Conservation (phyloP, 2,797 vertebrate genomes). For the Notamacropus eugenii region DNA sequence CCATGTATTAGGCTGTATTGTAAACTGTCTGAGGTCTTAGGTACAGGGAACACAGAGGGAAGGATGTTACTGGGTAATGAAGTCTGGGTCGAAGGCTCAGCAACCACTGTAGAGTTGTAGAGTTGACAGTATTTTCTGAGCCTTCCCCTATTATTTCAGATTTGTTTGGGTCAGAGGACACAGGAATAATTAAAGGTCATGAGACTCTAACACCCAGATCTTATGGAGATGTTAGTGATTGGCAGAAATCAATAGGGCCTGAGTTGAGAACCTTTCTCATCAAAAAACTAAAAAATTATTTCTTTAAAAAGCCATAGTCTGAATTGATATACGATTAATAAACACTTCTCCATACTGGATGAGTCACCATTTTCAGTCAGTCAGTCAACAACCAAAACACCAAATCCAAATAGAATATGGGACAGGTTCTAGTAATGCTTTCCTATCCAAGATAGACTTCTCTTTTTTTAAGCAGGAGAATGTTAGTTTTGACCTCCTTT, state of each 20-base stretch:
- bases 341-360: not conserved
- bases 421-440: not conserved
- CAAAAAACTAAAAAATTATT: not conserved
- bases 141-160: not conserved
- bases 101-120: not conserved
- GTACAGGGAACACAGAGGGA: not conserved
- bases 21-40: not conserved
- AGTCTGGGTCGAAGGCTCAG: not conserved
- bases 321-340: not conserved
- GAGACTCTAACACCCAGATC: not conserved
- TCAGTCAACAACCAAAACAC: not conserved
- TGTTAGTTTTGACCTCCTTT: not conserved
- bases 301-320: not conserved
- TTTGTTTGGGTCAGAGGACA: not conserved
- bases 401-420: not conserved
- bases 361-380: not conserved
- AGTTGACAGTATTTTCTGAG: not conserved
- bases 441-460: not conserved
- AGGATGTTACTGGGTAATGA: not conserved
- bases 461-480: not conserved
- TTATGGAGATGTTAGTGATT: not conserved
- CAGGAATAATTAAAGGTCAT: not conserved
- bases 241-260: not conserved
- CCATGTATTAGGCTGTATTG: not conserved
- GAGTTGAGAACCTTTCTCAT: not conserved